Percentiles rank a stretch among this genome's conserved stretches.
These are phyloP conservation scores for Aphaenogaster floridana DNA, from an alignment of 1,140 invertebrate species.

Conservation along the genomic window DNA sequence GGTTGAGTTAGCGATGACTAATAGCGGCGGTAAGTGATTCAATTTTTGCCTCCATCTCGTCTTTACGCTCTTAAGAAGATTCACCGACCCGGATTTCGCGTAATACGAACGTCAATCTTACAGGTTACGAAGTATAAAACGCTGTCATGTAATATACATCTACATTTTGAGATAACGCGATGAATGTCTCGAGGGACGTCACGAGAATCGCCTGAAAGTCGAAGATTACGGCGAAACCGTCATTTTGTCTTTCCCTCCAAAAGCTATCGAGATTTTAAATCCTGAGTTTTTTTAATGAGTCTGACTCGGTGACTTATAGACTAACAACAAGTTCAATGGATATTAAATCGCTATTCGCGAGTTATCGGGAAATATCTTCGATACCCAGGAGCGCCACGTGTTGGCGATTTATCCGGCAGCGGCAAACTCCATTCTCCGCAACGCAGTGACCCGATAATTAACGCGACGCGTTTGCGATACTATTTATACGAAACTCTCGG, in stretches of 20 bases:
- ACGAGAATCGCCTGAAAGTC: not conserved
- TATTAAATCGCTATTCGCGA: not conserved
- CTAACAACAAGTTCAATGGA: not conserved
- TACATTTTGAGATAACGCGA: slow-evolving; percentile 29
- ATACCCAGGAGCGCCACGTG: not conserved
- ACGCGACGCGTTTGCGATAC: slow-evolving; percentile 66
- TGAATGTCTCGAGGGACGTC: slow-evolving; percentile 11
- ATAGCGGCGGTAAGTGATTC: slow-evolving; percentile 68
- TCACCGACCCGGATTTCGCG: slow-evolving; percentile 25
- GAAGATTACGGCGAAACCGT: not conserved
- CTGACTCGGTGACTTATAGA: not conserved
- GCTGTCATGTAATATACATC: slow-evolving; percentile 13
- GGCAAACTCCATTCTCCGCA: slow-evolving; percentile 67
- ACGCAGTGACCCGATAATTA: slow-evolving; percentile 72
- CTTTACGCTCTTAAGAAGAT: slow-evolving; percentile 17
- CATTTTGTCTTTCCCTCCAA: not conserved
- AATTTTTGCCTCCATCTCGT: slow-evolving; percentile 64
- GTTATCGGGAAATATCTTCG: slow-evolving; percentile 13
- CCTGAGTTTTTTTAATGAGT: not conserved
- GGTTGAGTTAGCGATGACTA: slow-evolving; percentile 67
- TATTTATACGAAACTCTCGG: slow-evolving; percentile 72
- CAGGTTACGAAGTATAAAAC: not conserved
- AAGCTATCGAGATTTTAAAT: not conserved
- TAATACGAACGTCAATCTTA: slow-evolving; percentile 51
- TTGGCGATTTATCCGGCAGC: slow-evolving; percentile 41